Evolutionary conservation across 2,888 invertebrate genomes (phyloP).

Genomic region (Busseola fusca): DNA sequence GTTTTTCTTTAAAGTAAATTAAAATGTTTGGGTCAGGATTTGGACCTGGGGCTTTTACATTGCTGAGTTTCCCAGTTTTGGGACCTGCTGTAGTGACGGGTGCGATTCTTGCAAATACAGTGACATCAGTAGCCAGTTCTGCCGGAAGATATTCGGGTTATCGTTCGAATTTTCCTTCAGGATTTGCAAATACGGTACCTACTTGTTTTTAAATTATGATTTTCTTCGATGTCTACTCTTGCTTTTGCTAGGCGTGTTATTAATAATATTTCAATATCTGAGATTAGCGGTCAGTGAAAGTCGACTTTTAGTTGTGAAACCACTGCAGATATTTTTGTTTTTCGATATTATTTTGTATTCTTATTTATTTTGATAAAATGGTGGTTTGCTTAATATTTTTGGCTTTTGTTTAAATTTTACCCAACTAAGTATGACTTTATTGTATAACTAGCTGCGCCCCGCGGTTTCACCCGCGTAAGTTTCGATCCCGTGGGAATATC

Average conservation of each 20-base stretch:
- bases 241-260: not conserved
- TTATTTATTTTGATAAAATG: too few species aligned
- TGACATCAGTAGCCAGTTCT: slow-evolving; percentile 55
- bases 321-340: not conserved
- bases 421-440: not conserved
- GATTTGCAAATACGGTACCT: slow-evolving; percentile 30
- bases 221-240: not conserved
- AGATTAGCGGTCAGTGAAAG: not conserved
- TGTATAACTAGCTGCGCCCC: too few species aligned
- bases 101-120: slow-evolving; percentile 62
- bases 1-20: slow-evolving; percentile 12
- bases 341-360: not conserved
- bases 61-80: slow-evolving; percentile 67
- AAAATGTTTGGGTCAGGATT: slow-evolving; percentile 65
- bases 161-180: slow-evolving; percentile 30
- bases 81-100: slow-evolving; percentile 70
- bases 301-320: not conserved
- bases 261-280: not conserved
- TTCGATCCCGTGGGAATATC: too few species aligned
- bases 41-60: slow-evolving; percentile 64
- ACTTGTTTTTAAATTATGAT: not conserved
- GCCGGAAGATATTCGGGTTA: slow-evolving; percentile 51
- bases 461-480: too few species aligned
- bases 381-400: not conserved
- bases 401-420: not conserved